Percentiles rank a stretch among this genome's conserved stretches.
These are phyloP conservation scores for Semibalanus balanoides DNA, from an alignment of 1,140 invertebrate genomes.

Conservation along the genomic window DNA sequence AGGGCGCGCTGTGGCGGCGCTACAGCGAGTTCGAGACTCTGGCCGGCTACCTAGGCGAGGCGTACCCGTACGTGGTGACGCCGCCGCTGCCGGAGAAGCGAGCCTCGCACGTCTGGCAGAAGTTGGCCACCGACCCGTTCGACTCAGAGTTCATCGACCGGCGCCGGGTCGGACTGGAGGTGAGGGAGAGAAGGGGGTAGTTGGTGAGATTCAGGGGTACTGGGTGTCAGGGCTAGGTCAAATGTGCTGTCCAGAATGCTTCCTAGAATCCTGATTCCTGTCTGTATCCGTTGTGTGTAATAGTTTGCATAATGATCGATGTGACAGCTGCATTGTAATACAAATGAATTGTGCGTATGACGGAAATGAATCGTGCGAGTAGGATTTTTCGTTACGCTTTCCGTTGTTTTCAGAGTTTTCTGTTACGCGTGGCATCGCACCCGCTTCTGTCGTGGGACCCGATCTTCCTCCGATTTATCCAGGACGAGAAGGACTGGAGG, in stretches of 20 bases:
- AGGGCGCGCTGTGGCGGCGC: constrained; percentile 57
- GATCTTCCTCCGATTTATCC: background rate
- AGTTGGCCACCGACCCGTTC: constrained; percentile 57
- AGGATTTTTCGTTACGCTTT: too few species aligned
- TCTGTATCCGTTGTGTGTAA: too few species aligned
- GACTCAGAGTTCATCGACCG: constrained; percentile 75
- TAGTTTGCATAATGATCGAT: too few species aligned
- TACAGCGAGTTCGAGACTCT: constrained; percentile 74
- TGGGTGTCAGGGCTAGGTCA: too few species aligned
- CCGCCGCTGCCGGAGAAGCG: constrained; percentile 69
- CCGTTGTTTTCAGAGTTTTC: background rate
- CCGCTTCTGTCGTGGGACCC: background rate
- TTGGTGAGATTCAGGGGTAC: too few species aligned
- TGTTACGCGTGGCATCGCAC: background rate
- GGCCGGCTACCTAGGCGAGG: constrained; percentile 54
- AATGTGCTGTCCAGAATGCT: too few species aligned
- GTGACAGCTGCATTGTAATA: too few species aligned
- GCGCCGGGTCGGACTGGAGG: constrained; percentile 57
- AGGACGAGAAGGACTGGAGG: background rate
- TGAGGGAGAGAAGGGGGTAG: constrained; percentile 18
- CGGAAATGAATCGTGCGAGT: too few species aligned
- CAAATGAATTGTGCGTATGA: too few species aligned
- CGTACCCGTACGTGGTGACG: constrained; percentile 59
- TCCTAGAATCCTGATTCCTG: too few species aligned
- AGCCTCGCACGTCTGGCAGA: constrained; percentile 64